Evolutionary conservation across 2,888 invertebrate genomes (phyloP).

Genomic region (Clostera curtula): DNA sequence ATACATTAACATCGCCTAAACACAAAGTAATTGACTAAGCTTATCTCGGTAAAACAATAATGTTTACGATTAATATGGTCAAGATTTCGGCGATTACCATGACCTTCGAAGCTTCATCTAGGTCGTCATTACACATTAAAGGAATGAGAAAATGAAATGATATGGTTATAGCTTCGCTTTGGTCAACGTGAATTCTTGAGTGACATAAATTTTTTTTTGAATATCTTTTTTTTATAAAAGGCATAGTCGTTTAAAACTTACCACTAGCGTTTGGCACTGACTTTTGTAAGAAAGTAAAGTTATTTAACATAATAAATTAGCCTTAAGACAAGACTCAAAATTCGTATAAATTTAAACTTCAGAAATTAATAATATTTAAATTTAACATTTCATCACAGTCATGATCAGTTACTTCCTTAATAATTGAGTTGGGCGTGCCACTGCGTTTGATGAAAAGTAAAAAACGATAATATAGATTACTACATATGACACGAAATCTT

Average conservation of each 20-base stretch:
- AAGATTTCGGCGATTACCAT: conserved; percentile 72
- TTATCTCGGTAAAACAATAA: conserved; percentile 71
- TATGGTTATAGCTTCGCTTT: conserved; percentile 53
- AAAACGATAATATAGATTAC: conserved; percentile 53
- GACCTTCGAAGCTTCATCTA: conserved; percentile 55
- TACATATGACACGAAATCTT: conserved; percentile 72
- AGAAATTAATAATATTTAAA: conserved; percentile 48
- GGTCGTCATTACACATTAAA: conserved; percentile 17
- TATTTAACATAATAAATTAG: conserved; percentile 53
- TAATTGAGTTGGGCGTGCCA: conserved; percentile 60
- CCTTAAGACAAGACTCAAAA: conserved; percentile 50
- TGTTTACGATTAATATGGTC: conserved; percentile 68
- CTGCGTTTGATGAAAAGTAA: conserved; percentile 53
- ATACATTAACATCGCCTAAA: conserved; percentile 64
- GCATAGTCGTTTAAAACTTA: conserved; percentile 67
- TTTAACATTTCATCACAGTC: conserved; percentile 68
- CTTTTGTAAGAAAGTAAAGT: conserved; percentile 52
- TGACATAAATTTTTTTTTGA: conserved; percentile 52
- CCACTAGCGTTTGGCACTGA: conserved; percentile 72
- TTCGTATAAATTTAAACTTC: conserved; percentile 42
- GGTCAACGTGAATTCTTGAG: conserved; percentile 44
- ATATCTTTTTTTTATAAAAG: conserved; percentile 54
- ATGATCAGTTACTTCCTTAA: conserved; percentile 49
- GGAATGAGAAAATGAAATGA: conserved; percentile 18
- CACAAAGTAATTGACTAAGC: conserved; percentile 70